These are phyloP conservation scores for Formica exsecta DNA, from an alignment of 1,140 invertebrate genomes.

Conservation along the genomic window DNA sequence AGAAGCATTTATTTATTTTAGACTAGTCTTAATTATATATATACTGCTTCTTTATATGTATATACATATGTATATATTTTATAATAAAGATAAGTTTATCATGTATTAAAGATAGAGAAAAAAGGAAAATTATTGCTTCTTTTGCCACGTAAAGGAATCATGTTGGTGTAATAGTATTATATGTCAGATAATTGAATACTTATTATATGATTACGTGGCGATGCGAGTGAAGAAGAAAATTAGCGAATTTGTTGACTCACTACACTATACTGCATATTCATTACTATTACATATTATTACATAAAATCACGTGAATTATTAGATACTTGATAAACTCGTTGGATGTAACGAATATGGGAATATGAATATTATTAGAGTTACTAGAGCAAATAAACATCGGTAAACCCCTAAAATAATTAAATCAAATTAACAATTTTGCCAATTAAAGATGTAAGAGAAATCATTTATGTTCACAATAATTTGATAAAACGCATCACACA, in stretches of 20 bases:
- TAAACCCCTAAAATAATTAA: constrained; percentile 56
- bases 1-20: too few species aligned
- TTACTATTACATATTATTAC: constrained; percentile 62
- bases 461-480: not conserved
- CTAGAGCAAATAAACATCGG: constrained; percentile 51
- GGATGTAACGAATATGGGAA: constrained; percentile 48
- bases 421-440: not conserved
- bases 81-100: not conserved
- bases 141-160: not conserved
- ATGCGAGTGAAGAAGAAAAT: constrained; percentile 52
- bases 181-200: constrained; percentile 24
- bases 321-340: constrained; percentile 64
- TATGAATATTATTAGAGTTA: constrained; percentile 62
- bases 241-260: constrained; percentile 49
- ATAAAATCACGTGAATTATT: constrained; percentile 63
- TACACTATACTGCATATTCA: constrained; percentile 54
- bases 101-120: not conserved
- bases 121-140: not conserved
- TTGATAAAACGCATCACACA: too few species aligned
- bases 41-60: too few species aligned
- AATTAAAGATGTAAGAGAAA: constrained; percentile 43
- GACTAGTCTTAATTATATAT: too few species aligned
- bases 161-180: not conserved
- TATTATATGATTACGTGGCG: constrained; percentile 27
- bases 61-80: not conserved